A percentile compares a stretch with the other conserved stretches of the same genome.
Conservation (phyloP, 2,888 invertebrate species). For the Quadriops clusia region DNA sequence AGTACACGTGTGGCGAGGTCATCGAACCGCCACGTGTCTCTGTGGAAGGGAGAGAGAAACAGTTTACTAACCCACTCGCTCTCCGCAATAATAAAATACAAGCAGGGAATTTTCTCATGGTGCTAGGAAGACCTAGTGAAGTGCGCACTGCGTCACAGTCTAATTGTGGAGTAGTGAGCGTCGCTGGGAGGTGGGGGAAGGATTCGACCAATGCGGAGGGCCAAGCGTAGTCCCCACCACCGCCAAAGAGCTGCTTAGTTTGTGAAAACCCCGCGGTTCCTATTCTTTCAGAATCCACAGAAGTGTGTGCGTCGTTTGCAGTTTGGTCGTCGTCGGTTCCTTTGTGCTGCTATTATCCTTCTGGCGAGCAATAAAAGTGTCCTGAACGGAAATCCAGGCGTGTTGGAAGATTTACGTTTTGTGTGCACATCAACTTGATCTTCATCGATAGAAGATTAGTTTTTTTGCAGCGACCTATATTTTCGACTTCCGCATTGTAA, state of each 20-base stretch:
- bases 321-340: slow-evolving; percentile 2
- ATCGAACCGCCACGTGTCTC: slow-evolving; percentile 28
- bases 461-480: slow-evolving; percentile 21
- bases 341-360: background rate
- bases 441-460: background rate
- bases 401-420: background rate
- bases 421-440: background rate
- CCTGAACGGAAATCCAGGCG: slow-evolving; percentile 6
- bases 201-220: slow-evolving; percentile 19
- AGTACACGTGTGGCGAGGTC: slow-evolving; percentile 27
- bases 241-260: slow-evolving; percentile 17
- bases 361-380: slow-evolving; percentile 6
- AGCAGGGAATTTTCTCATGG: slow-evolving; percentile 18
- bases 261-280: slow-evolving; percentile 19
- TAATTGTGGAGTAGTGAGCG: slow-evolving; percentile 16
- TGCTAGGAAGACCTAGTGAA: no score
- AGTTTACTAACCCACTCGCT: slow-evolving; percentile 19
- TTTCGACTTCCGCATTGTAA: slow-evolving; percentile 25
- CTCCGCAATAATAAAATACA: slow-evolving; percentile 19
- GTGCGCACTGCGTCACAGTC: slow-evolving; percentile 21
- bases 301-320: slow-evolving; percentile 12
- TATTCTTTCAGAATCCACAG: slow-evolving; percentile 20
- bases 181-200: slow-evolving; percentile 17
- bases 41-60: slow-evolving; percentile 20
- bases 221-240: slow-evolving; percentile 17